phyloP scores from a whole-genome alignment of 2,797 vertebrate species.

The Chaenodraco wilsoni region DNA sequence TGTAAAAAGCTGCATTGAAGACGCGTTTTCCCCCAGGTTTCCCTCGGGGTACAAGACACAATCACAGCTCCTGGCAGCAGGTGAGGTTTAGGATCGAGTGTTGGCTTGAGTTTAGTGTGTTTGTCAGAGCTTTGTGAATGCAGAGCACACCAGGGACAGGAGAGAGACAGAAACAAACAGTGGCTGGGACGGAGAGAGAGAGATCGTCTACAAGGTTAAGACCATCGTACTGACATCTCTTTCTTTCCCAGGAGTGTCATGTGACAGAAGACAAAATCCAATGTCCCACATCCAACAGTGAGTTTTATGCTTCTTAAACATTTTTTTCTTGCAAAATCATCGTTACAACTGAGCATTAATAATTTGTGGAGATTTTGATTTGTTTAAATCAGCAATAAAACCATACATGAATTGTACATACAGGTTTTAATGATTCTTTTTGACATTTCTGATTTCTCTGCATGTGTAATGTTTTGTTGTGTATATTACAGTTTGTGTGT shows the following conservation, averaged over 20 bases:
- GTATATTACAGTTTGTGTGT: too few species aligned
- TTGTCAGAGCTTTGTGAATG: conserved; percentile 23
- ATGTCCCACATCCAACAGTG: neutral
- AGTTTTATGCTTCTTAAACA: neutral
- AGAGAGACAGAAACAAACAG: conserved; percentile 15
- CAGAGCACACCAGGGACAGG: conserved; percentile 25
- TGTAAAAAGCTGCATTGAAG: conserved; percentile 9
- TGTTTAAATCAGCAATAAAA: neutral
- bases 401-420: neutral
- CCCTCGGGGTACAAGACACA: conserved; percentile 10
- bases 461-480: neutral
- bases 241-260: conserved; percentile 53
- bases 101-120: conserved; percentile 23
- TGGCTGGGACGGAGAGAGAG: conserved; percentile 25
- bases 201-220: neutral
- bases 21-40: neutral
- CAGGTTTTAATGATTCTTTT: too few species aligned
- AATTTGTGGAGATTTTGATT: neutral
- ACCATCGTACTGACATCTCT: neutral
- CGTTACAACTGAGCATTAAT: neutral
- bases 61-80: conserved; percentile 20
- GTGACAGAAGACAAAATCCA: conserved; percentile 30
- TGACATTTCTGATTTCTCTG: neutral
- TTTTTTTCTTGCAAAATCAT: neutral
- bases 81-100: conserved; percentile 31